Evolutionary conservation across 2,113 vertebrate genomes (phyloP).

Genomic region (Pyxicephalus adspersus): DNA sequence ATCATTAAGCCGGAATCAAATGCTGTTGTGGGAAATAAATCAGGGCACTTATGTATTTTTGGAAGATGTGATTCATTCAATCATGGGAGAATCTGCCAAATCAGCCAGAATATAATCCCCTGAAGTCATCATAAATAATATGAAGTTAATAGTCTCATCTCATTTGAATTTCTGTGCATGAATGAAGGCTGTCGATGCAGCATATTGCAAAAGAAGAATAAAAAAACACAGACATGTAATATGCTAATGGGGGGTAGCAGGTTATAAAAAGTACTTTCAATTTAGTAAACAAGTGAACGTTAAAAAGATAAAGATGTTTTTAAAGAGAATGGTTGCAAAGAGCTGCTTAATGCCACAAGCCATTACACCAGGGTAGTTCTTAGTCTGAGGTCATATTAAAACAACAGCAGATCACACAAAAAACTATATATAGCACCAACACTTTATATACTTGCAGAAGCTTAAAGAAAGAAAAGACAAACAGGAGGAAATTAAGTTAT

Average conservation of each 20-base stretch:
- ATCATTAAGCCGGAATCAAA: background rate
- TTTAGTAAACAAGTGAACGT: background rate
- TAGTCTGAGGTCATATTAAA: background rate
- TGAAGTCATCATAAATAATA: background rate
- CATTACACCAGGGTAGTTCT: background rate
- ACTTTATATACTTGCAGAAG: too few species aligned
- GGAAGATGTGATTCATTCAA: conserved; percentile 7
- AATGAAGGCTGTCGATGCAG: background rate
- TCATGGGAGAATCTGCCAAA: background rate
- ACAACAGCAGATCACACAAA: background rate
- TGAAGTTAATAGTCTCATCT: background rate
- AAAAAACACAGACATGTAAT: background rate
- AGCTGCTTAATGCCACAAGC: too few species aligned
- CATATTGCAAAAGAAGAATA: background rate
- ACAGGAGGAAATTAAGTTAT: too few species aligned
- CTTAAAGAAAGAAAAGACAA: too few species aligned
- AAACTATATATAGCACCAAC: background rate
- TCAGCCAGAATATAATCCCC: background rate
- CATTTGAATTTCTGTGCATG: background rate
- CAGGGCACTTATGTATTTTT: background rate
- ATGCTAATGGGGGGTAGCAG: background rate
- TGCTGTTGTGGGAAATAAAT: background rate
- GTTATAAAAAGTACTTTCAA: background rate
- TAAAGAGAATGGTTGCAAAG: background rate
- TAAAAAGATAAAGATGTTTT: background rate